Conservation (phyloP, 2,113 vertebrate species). For the Lepus americanus region DNA sequence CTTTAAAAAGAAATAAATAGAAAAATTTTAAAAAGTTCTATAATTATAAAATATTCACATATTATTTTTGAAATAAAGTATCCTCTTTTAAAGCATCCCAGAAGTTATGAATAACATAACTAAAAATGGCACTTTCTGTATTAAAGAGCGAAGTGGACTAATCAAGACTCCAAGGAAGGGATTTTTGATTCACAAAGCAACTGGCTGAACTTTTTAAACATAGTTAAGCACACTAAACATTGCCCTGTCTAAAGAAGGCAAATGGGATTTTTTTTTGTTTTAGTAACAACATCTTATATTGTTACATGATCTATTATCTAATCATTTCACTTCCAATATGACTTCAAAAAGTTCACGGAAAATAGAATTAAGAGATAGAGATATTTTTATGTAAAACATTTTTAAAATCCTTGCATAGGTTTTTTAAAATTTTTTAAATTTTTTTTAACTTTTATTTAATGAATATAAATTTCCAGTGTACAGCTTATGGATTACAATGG, state of each 20-base stretch:
- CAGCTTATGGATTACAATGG: no score
- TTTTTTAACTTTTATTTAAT: no score
- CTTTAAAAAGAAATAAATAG: no score
- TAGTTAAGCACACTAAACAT: conserved; percentile 40
- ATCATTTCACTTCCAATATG: not conserved
- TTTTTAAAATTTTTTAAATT: no score
- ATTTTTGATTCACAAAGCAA: conserved; percentile 9
- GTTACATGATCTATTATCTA: not conserved
- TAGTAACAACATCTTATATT: not conserved
- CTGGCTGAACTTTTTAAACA: not conserved
- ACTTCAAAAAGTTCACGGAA: no score
- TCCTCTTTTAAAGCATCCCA: not conserved
- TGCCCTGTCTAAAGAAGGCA: not conserved
- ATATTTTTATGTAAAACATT: no score
- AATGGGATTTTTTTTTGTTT: not conserved
- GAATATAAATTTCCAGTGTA: no score
- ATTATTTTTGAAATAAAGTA: not conserved
- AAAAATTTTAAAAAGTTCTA: not conserved
- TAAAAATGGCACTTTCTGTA: not conserved
- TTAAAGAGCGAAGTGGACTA: not conserved
- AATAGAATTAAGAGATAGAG: no score
- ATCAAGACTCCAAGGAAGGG: not conserved
- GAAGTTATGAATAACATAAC: not conserved
- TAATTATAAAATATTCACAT: not conserved
- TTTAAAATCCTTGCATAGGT: no score